A percentile compares a stretch with the other conserved stretches of the same genome.
These are phyloP conservation scores for Neria commutata DNA, from an alignment of 2,888 invertebrate genomes.

Conservation along the genomic window DNA sequence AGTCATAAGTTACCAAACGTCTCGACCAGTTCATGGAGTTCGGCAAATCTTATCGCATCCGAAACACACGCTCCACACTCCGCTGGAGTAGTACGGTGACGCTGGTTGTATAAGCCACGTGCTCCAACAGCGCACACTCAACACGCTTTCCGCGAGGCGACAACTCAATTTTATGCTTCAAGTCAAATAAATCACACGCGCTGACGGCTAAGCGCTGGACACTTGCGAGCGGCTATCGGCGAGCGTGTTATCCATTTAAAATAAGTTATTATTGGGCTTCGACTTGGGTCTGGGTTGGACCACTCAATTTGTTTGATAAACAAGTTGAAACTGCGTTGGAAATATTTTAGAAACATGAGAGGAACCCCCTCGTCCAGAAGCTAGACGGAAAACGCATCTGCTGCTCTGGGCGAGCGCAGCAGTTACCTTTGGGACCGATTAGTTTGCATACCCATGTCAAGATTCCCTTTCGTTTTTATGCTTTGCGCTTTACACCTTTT, in stretches of 20 bases:
- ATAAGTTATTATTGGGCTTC: slow-evolving; percentile 18
- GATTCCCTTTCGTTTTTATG: neutral
- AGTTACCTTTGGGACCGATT: neutral
- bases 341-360: neutral
- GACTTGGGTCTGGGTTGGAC: too few species aligned
- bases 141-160: slow-evolving; percentile 3
- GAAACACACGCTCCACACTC: too few species aligned
- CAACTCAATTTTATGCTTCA: slow-evolving; percentile 12
- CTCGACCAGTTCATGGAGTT: too few species aligned
- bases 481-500: neutral
- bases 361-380: neutral
- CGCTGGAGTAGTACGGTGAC: neutral
- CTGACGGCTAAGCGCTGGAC: neutral
- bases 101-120: too few species aligned
- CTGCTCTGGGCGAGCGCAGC: neutral
- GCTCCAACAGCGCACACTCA: neutral
- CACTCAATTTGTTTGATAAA: slow-evolving; percentile 7
- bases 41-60: neutral
- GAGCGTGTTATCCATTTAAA: slow-evolving; percentile 1
- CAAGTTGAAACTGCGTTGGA: neutral
- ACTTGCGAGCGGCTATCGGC: neutral
- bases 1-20: neutral
- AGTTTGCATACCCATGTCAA: neutral
- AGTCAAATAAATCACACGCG: slow-evolving; percentile 9
- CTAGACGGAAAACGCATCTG: slow-evolving; percentile 1